Base-by-base conservation (phyloP, 1,140 invertebrate genomes). In the Monochamus saltuarius region DNA sequence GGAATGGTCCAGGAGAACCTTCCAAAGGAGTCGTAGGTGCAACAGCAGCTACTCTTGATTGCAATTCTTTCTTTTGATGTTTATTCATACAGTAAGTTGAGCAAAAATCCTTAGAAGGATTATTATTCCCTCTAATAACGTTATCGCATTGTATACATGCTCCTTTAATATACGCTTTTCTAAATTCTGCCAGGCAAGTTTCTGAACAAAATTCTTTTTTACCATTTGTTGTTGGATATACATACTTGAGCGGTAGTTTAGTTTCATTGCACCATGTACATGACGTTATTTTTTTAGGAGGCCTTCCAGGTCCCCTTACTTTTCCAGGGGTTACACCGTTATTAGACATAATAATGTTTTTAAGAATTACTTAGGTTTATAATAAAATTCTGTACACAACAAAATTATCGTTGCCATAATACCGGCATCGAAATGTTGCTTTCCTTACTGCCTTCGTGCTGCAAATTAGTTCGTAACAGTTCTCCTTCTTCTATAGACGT, bases 141-240 rank as follows among this genome's bases (percentile, higher is more conserved):
- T 90, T 92, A 73, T 92, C 89, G 79, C 92, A 95, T 69, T 89
- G 84, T 52, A 87, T 80, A 77, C 91, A 93, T n/a, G 89, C 87
- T 45, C 89, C 89, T 79, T 93, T 90, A 66, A 88, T 86, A 71
- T 92, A 91, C 13, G 90, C 91, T 73, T 92, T 92, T 45, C 91
- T 84, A 73, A 92, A 95, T 80, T 93, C 90, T 7, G 88, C 86
- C 16, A 95, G 82, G 78, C 93, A 96, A 14, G 86, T 89, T 76
- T 92, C 89, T 0, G 92, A 94, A 78, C 93, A 96, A 75, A 96
- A 95, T 73, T 95, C 92, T 73, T 94, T 94, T 73, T 94, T 94
- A 9, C 91, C 90, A 76, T 91, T 87, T 71, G 89, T 89, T 0
- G 90, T 92, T 4, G 91, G 92, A 47, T 93, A 78, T 40, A 94